Base-by-base conservation (phyloP, 2,797 vertebrate genomes). In the Hippoglossus hippoglossus region DNA sequence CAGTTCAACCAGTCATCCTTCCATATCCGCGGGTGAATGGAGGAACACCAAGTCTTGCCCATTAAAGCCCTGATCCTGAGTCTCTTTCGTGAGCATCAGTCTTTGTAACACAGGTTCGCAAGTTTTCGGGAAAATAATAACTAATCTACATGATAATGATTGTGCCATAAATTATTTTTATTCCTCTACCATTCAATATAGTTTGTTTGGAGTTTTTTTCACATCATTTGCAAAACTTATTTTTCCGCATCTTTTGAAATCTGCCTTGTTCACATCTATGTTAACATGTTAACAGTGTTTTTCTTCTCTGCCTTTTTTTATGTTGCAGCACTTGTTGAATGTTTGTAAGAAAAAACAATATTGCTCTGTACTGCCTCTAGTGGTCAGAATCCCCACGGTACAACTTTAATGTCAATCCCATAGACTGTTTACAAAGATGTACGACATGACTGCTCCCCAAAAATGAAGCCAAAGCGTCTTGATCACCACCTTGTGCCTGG, bases 1-100 rank as follows among this genome's bases (percentile, higher is more conserved):
- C 75, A 82, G 76, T 71, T 79, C 84, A 81, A 55, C 77, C 75
- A 79, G 75, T 88, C 82, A 76, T 82, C 65, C 71, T 67, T 82
- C 79, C 67, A 58, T 74, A 82, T 77, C 64, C 49, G 21, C 16
- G 3, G 44, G 65, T 81, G 72, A 87, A 85, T 68, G 63, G 63
- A 80, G 63, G 59, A 81, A 83, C 79, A 79, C 75, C 81, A 64
- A 68, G 75, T 78, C 63, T 79, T 74, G 73, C 59, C 66, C 81
- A 87, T 83, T 82, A 83, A 75, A 81, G 28, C 15, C 57, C 15
- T 24, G 55, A 62, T 77, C 61, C 63, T 2, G 21, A 65, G 55
- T 64, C 66, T 75, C 67, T 65, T 0, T 8, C 36, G 71, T 67
- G 28, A 25, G 46, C 51, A 67, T 75, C 63, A 44, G 24, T 24